Evolutionary conservation across 2,797 vertebrate genomes (phyloP).

Genomic region (Sternarchorhynchus goeldii): DNA sequence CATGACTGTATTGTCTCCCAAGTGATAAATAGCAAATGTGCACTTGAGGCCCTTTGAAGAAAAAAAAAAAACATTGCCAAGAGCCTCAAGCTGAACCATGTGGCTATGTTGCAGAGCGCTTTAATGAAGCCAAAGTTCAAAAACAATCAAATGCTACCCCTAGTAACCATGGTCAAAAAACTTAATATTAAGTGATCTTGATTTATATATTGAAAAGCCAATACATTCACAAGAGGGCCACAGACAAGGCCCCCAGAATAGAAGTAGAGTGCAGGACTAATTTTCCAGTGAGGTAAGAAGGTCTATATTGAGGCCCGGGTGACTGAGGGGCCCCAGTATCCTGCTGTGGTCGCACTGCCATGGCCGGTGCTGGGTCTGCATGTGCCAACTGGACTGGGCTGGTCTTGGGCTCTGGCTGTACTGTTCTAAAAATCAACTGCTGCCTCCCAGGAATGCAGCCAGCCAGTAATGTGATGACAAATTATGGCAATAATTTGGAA

Average conservation of each 20-base stretch:
- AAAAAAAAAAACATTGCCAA: neutral
- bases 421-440: slow-evolving; percentile 71
- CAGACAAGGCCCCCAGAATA: slow-evolving; percentile 28
- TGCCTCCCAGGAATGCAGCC: slow-evolving; percentile 63
- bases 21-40: slow-evolving; percentile 8
- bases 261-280: slow-evolving; percentile 48
- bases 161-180: slow-evolving; percentile 25
- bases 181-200: slow-evolving; percentile 36
- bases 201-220: slow-evolving; percentile 36
- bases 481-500: slow-evolving; percentile 70
- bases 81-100: neutral
- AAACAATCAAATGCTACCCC: slow-evolving; percentile 26
- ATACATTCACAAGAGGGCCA: slow-evolving; percentile 21
- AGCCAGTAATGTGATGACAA: slow-evolving; percentile 69
- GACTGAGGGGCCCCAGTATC: slow-evolving; percentile 56
- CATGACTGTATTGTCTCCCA: slow-evolving; percentile 13
- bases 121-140: slow-evolving; percentile 18
- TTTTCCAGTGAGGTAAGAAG: slow-evolving; percentile 64
- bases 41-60: neutral
- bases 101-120: slow-evolving; percentile 18
- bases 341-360: slow-evolving; percentile 11
- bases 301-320: slow-evolving; percentile 66
- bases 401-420: slow-evolving; percentile 43
- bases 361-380: slow-evolving; percentile 7
- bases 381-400: slow-evolving; percentile 36